phyloP scores from a whole-genome alignment of 2,888 invertebrate genomes.

The Rhopalosiphum nymphaeae region DNA sequence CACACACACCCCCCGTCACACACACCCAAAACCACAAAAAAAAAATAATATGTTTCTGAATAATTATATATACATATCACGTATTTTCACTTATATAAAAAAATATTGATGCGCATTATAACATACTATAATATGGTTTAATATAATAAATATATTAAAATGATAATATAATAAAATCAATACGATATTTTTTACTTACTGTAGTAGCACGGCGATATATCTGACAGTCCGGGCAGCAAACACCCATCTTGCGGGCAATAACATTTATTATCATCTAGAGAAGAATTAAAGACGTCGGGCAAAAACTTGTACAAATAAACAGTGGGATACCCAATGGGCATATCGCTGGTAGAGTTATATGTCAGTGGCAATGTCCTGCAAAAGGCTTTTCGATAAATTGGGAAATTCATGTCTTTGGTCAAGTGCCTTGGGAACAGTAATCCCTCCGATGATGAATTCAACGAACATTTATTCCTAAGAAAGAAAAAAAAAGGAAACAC shows the following conservation, averaged over 20 bases:
- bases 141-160: not conserved
- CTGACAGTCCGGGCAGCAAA: constrained; percentile 77
- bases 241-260: constrained; percentile 74
- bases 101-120: not conserved
- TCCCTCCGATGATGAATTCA: constrained; percentile 81
- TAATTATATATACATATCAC: not conserved
- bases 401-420: constrained; percentile 73
- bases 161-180: not conserved
- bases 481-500: not conserved
- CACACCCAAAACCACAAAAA: too few species aligned
- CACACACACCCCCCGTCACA: too few species aligned
- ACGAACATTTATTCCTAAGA: constrained; percentile 70
- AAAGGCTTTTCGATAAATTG: constrained; percentile 81
- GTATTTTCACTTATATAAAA: too few species aligned
- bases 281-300: constrained; percentile 75
- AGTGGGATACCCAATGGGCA: constrained; percentile 73
- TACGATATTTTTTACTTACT: constrained; percentile 72
- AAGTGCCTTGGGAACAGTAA: constrained; percentile 78
- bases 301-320: constrained; percentile 76
- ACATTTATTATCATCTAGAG: constrained; percentile 76
- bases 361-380: constrained; percentile 79
- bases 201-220: constrained; percentile 80
- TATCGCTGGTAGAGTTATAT: constrained; percentile 70
- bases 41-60: not conserved
- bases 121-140: not conserved